Percentiles rank a stretch among this genome's conserved stretches.
These are phyloP conservation scores for Myopa testacea DNA, from an alignment of 2,888 invertebrate genomes.

Conservation along the genomic window DNA sequence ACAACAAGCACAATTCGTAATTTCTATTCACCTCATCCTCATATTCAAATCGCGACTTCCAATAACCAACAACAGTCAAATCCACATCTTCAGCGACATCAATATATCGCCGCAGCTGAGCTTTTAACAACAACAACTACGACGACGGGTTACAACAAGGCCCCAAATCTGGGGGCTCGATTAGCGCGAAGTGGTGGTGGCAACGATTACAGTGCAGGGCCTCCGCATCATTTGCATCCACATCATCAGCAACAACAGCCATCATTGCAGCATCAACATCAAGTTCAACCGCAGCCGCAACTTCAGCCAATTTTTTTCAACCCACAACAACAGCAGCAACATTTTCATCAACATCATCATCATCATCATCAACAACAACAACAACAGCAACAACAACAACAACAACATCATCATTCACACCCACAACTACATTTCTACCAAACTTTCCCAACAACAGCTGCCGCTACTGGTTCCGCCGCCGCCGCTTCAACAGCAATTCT, in stretches of 20 bases:
- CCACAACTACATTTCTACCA: constrained; percentile 63
- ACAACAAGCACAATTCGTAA: constrained; percentile 20
- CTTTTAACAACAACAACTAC: constrained; percentile 56
- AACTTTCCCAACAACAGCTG: constrained; percentile 48
- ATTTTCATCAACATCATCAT: constrained; percentile 51
- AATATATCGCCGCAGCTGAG: constrained; percentile 47
- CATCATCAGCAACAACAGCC: constrained; percentile 52
- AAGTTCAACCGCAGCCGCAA: constrained; percentile 45
- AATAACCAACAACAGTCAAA: constrained; percentile 45
- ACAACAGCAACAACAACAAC: constrained; percentile 50
- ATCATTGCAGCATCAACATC: constrained; percentile 55
- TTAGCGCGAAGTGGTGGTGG: constrained; percentile 57
- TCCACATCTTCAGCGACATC: constrained; percentile 43
- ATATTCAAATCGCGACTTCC: constrained; percentile 29
- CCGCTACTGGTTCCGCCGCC: constrained; percentile 55
- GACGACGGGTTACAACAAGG: constrained; percentile 64
- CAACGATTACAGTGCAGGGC: constrained; percentile 51
- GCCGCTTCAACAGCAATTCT: constrained; percentile 56
- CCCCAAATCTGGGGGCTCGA: constrained; percentile 66
- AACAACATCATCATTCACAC: constrained; percentile 50
- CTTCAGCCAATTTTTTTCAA: constrained; percentile 44
- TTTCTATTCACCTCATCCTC: constrained; percentile 16
- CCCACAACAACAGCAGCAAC: constrained; percentile 52
- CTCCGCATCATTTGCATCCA: constrained; percentile 48
- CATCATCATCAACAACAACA: constrained; percentile 47